A percentile compares a stretch with the other conserved stretches of the same genome.
Evolutionary conservation across 2,888 invertebrate genomes (phyloP).

Genomic region (Tigriopus californicus): DNA sequence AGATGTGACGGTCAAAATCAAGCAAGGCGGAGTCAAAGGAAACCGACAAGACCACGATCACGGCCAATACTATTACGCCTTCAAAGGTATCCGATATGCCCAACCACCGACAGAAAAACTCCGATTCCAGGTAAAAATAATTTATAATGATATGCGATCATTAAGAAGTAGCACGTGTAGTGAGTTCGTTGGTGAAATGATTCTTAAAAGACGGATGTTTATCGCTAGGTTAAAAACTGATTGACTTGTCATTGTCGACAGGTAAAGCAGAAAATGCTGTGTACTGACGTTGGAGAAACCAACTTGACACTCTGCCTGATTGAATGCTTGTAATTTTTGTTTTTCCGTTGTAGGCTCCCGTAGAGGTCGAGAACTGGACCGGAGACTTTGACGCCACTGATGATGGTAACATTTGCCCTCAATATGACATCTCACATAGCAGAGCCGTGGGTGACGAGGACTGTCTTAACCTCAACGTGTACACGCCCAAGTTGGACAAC

Average conservation of each 20-base stretch:
- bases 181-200: too few species aligned
- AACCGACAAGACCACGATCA: constrained; percentile 19
- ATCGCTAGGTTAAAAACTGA: too few species aligned
- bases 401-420: constrained; percentile 22
- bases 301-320: too few species aligned
- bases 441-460: constrained; percentile 22
- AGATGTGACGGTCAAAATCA: constrained; percentile 20
- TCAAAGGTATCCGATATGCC: constrained; percentile 23
- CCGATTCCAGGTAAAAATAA: constrained; percentile 23
- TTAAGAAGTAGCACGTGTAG: too few species aligned
- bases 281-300: too few species aligned
- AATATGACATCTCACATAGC: constrained; percentile 21
- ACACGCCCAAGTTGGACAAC: constrained; percentile 10
- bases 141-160: too few species aligned
- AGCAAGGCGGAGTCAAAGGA: constrained; percentile 22
- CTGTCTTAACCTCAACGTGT: constrained; percentile 19
- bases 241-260: too few species aligned
- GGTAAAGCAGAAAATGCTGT: too few species aligned
- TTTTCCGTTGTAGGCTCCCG: constrained; percentile 20
- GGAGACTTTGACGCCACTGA: constrained; percentile 21
- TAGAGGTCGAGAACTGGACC: constrained; percentile 21
- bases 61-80: constrained; percentile 22
- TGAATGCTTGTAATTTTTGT: too few species aligned
- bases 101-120: constrained; percentile 21
- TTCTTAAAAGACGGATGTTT: too few species aligned